Evolutionary conservation across 2,797 vertebrate species (phyloP).

Genomic region (Carapus acus): DNA sequence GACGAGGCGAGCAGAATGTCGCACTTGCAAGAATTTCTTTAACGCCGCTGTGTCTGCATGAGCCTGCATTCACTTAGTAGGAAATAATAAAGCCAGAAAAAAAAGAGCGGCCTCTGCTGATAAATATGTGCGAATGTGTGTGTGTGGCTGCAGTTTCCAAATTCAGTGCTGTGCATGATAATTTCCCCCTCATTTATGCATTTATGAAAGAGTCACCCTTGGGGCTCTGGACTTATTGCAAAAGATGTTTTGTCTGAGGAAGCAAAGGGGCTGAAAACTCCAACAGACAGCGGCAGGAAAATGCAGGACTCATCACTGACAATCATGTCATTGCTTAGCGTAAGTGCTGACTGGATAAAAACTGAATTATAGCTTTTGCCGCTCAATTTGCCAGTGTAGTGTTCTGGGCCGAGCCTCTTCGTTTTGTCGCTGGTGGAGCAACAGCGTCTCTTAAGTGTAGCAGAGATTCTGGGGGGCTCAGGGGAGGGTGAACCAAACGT

Average conservation of each 20-base stretch:
- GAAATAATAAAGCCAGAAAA: slow-evolving; percentile 46
- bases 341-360: slow-evolving; percentile 63
- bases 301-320: slow-evolving; percentile 60
- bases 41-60: slow-evolving; percentile 41
- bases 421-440: slow-evolving; percentile 54
- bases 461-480: slow-evolving; percentile 36
- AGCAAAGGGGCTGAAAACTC: slow-evolving; percentile 66
- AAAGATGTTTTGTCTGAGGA: slow-evolving; percentile 65
- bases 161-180: slow-evolving; percentile 59
- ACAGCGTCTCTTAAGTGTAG: slow-evolving; percentile 60
- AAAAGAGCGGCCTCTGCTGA: slow-evolving; percentile 56
- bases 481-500: no score
- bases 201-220: slow-evolving; percentile 62
- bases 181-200: slow-evolving; percentile 63
- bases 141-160: slow-evolving; percentile 62
- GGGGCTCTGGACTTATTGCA: slow-evolving; percentile 40
- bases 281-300: slow-evolving; percentile 47
- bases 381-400: slow-evolving; percentile 59
- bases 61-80: slow-evolving; percentile 39
- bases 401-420: slow-evolving; percentile 46
- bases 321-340: slow-evolving; percentile 57
- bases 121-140: slow-evolving; percentile 56
- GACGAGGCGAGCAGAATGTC: slow-evolving; percentile 31
- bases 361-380: slow-evolving; percentile 62
- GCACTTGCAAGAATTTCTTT: slow-evolving; percentile 50